Conservation (phyloP, 2,888 invertebrate species). For the Gibbula magus region DNA sequence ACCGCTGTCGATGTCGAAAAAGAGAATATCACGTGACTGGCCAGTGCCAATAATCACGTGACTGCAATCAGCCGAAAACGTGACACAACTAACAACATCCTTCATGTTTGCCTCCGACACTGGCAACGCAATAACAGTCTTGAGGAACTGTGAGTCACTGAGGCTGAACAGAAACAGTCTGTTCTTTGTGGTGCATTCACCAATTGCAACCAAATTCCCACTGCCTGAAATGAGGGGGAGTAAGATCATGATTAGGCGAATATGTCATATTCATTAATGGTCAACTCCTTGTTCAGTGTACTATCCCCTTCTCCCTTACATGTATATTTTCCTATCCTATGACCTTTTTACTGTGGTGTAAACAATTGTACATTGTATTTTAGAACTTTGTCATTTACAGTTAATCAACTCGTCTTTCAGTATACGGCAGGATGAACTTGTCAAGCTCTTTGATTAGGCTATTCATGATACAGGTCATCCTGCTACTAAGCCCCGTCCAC, state of each 20-base stretch:
- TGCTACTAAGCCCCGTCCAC: no score
- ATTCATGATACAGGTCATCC: no score
- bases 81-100: not conserved
- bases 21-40: not conserved
- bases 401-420: no score
- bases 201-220: not conserved
- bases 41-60: slow-evolving; percentile 7
- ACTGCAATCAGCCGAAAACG: not conserved
- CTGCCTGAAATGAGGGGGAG: not conserved
- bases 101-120: not conserved
- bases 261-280: not conserved
- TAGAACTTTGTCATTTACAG: no score
- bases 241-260: no score
- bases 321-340: no score
- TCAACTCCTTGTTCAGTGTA: not conserved
- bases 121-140: not conserved
- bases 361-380: no score
- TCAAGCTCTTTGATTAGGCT: no score
- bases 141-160: not conserved
- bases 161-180: slow-evolving; percentile 1
- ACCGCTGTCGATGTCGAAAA: not conserved
- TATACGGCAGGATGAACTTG: no score
- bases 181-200: not conserved
- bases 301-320: not conserved
- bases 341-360: no score